A percentile compares a stretch with the other conserved stretches of the same genome.
phyloP scores from a whole-genome alignment of 2,888 invertebrate genomes.

The Cosmia pyralina region DNA sequence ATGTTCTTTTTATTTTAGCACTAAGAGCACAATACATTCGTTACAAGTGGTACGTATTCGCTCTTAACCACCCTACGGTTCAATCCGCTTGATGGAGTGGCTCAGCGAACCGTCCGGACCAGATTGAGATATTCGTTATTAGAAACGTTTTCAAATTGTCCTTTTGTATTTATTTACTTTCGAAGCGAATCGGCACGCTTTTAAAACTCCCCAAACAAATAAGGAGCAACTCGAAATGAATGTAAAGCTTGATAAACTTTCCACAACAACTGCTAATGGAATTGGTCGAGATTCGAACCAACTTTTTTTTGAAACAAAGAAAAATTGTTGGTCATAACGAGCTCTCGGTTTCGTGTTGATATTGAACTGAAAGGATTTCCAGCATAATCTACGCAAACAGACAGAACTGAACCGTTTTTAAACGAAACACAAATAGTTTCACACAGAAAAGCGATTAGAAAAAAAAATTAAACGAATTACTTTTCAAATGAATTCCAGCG shows the following conservation, averaged over 20 bases:
- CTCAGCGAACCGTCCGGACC: conserved; percentile 66
- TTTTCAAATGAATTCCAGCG: conserved; percentile 50
- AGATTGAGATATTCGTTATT: conserved; percentile 74
- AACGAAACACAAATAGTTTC: conserved; percentile 50
- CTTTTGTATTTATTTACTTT: conserved; percentile 66
- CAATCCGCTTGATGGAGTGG: conserved; percentile 83
- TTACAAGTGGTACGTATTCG: conserved; percentile 79
- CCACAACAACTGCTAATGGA: conserved; percentile 75
- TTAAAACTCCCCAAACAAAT: conserved; percentile 70
- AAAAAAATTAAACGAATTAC: conserved; percentile 50
- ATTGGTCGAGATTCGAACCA: conserved; percentile 73
- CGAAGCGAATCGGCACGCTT: conserved; percentile 65
- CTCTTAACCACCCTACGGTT: conserved; percentile 68
- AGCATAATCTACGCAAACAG: conserved; percentile 45
- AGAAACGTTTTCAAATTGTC: conserved; percentile 69
- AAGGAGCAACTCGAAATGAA: conserved; percentile 73
- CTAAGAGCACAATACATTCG: conserved; percentile 86
- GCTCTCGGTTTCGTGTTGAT: conserved; percentile 49
- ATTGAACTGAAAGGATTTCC: conserved; percentile 58
- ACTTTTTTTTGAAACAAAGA: conserved; percentile 71
- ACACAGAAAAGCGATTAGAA: conserved; percentile 51
- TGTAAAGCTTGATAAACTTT: conserved; percentile 76
- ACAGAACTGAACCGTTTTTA: conserved; percentile 35
- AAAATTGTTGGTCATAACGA: conserved; percentile 67
- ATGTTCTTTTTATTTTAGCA: conserved; percentile 83